Base-by-base conservation (phyloP, 2,113 vertebrate genomes). In the Hippopotamus amphibius region DNA sequence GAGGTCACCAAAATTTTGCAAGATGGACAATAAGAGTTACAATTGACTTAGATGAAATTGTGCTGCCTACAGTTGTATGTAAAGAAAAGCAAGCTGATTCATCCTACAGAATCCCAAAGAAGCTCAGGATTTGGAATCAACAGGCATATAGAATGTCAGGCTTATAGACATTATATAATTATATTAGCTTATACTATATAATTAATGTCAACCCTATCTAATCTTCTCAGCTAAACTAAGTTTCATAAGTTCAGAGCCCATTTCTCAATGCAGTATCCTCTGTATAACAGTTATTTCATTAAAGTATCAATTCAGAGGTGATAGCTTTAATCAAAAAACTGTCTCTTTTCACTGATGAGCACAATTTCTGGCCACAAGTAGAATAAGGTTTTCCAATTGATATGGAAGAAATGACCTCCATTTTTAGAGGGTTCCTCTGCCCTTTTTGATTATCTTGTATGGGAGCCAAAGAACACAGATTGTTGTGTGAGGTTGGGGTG, bases 401-500 rank as follows among this genome's bases (percentile, higher is more conserved):
- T 53, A 80, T 0, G 11, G 7, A 69, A 59, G 17, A 71, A 63
- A 88, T 30, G 1, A 30, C 3, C 37, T 79, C 43, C n/a, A 77
- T 81, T 84, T 30, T 86, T 41, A 66, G 11, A 94, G 19, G 84
- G 76, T 85, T 90, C n/a, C 33, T 92, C 72, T 90, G 15, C 69
- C 17, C n/a, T 63, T 80, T 90, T 81, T 21, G 76, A 61, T 66
- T 46, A 43, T 93, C 22, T 55, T 69, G 41, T 59, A 6, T 53
- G n/a, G 8, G 16, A 91, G 16, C n/a, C 33, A 53, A 7, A 10
- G 30, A 84, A 33, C 43, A 61, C 0, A 55, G 37, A 76, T 8
- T 48, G 6, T 55, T 46, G 13, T 24, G 22, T 71, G 41, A 87
- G 22, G 9, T 46, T 76, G 11, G 13, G 13, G 69, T 74, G 22